phyloP scores from a whole-genome alignment of 2,113 vertebrate genomes.

The Periophthalmodon schlosseri region DNA sequence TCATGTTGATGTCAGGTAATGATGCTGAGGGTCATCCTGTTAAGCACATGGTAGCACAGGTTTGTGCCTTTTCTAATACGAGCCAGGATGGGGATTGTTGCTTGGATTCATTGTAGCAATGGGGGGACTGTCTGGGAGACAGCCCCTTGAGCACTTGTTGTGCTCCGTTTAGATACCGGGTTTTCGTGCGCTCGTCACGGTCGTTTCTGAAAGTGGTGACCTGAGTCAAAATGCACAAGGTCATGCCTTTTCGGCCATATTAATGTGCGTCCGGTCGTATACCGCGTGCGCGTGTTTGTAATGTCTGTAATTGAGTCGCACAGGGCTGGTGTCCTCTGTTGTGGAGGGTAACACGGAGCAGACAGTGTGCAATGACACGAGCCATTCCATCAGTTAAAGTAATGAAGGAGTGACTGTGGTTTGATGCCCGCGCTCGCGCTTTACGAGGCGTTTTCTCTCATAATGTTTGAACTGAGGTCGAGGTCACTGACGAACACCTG shows the following conservation, averaged over 20 bases:
- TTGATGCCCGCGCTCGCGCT: conserved; percentile 20
- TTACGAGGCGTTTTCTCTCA: conserved; percentile 13
- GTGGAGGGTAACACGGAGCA: conserved; percentile 54
- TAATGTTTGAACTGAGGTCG: conserved; percentile 48
- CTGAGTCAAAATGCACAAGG: conserved; percentile 68
- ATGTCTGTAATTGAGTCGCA: conserved; percentile 32
- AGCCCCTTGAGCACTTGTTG: conserved; percentile 71
- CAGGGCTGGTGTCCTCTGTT: conserved; percentile 41
- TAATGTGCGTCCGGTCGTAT: conserved; percentile 35
- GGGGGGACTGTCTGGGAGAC: conserved; percentile 32
- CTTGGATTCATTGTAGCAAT: conserved; percentile 47
- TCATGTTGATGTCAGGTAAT: conserved; percentile 62
- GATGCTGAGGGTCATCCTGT: conserved; percentile 59
- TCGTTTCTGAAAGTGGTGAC: conserved; percentile 51
- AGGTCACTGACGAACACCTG: conserved; percentile 71
- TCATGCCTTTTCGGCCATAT: conserved; percentile 51
- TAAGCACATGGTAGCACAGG: conserved; percentile 45
- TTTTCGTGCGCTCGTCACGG: conserved; percentile 13
- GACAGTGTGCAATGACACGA: conserved; percentile 57
- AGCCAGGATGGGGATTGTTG: conserved; percentile 35
- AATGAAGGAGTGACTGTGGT: conserved; percentile 26
- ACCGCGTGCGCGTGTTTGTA: conserved; percentile 27
- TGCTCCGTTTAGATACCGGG: conserved; percentile 40
- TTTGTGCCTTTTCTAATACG: conserved; percentile 37
- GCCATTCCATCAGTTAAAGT: conserved; percentile 41